A percentile compares a stretch with the other conserved stretches of the same genome.
phyloP scores from a whole-genome alignment of 2,888 invertebrate genomes.

The Drosophila aldrichi region DNA sequence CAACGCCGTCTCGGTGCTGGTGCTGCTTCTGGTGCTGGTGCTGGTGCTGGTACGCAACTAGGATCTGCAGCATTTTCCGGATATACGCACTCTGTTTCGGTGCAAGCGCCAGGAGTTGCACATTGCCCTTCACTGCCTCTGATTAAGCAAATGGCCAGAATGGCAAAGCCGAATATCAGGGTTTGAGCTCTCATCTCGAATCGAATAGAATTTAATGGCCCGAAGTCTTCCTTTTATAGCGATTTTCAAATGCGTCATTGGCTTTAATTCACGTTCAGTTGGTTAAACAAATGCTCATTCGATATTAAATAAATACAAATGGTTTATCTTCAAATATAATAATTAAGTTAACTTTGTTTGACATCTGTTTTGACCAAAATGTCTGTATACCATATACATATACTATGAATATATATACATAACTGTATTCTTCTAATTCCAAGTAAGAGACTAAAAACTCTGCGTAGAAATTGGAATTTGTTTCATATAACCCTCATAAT shows the following conservation, averaged over 20 bases:
- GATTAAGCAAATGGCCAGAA: not conserved
- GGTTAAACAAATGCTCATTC: no score
- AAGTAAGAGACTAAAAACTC: no score
- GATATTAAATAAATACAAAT: no score
- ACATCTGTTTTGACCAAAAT: no score
- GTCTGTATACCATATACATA: no score
- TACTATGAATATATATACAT: no score
- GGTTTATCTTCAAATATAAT: no score
- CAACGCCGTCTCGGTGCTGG: not conserved
- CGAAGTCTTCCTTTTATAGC: not conserved
- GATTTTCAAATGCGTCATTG: not conserved
- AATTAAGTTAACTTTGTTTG: no score
- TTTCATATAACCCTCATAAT: no score
- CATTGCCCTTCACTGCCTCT: not conserved
- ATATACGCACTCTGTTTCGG: rapidly evolving
- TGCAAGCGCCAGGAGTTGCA: not conserved
- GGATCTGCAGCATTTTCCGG: rapidly evolving
- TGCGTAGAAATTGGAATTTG: no score
- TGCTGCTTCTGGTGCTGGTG: not conserved
- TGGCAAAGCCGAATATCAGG: slow-evolving; percentile 7
- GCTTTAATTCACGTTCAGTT: no score
- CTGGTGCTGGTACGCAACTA: not conserved
- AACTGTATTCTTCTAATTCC: no score
- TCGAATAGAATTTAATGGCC: not conserved
- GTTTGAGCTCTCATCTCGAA: not conserved